These are phyloP conservation scores for Dermatemys mawii DNA, from an alignment of 2,113 vertebrate species.

Conservation along the genomic window DNA sequence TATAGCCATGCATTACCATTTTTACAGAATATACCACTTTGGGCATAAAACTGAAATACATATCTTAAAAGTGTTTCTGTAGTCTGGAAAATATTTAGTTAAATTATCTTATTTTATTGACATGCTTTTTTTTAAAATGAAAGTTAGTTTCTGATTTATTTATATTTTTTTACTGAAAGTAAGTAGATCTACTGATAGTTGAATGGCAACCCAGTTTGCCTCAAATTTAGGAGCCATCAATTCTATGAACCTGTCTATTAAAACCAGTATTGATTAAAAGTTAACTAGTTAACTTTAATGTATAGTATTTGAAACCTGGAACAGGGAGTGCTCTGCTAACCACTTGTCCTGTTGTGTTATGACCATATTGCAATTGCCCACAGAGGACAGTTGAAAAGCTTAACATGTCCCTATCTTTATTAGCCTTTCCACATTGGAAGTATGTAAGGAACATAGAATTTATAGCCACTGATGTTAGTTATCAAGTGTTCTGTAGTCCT, in stretches of 20 bases:
- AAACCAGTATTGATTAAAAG: not conserved
- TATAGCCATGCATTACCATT: not conserved
- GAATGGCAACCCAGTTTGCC: not conserved
- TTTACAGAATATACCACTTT: not conserved
- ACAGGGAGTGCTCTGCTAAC: not conserved
- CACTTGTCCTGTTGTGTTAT: not conserved
- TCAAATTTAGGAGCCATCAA: not conserved
- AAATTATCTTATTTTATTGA: constrained; percentile 19
- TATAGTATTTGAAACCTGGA: not conserved
- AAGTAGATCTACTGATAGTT: not conserved
- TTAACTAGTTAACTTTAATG: not conserved
- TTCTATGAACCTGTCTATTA: not conserved
- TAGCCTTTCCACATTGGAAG: not conserved
- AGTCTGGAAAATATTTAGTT: not conserved
- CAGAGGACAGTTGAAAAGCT: not conserved
- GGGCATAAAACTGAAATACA: not conserved
- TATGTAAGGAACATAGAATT: not conserved
- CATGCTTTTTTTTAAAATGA: fast-evolving
- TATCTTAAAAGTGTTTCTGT: not conserved
- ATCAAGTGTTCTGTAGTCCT: not conserved
- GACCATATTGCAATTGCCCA: not conserved
- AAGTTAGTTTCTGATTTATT: not conserved
- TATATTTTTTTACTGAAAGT: not conserved
- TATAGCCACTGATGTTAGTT: not conserved
- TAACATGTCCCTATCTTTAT: not conserved